Conservation (phyloP, 2,113 vertebrate species). For the Hiodon tergisus region DNA sequence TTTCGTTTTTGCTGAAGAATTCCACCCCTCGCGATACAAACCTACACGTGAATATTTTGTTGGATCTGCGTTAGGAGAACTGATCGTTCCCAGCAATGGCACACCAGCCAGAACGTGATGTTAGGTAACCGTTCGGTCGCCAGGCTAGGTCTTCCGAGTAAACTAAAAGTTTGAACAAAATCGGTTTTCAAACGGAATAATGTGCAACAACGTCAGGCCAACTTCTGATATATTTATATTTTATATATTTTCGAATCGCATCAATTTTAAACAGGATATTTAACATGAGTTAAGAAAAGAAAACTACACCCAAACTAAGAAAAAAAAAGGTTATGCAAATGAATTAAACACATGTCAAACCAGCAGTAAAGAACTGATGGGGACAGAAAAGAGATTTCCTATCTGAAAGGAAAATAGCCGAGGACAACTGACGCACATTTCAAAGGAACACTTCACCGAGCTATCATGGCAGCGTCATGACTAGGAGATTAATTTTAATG, state of each 20-base stretch:
- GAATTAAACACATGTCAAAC: constrained; percentile 64
- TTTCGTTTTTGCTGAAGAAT: not conserved
- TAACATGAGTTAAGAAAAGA: not conserved
- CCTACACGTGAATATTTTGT: no score
- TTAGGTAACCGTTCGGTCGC: constrained; percentile 36
- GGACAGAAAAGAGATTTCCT: constrained; percentile 63
- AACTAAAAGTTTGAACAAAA: constrained; percentile 58
- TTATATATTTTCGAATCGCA: constrained; percentile 37
- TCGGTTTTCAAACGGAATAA: constrained; percentile 66
- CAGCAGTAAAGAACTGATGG: constrained; percentile 71
- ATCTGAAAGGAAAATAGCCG: constrained; percentile 43
- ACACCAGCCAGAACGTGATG: constrained; percentile 33
- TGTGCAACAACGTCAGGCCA: constrained; percentile 61
- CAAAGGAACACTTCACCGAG: constrained; percentile 75
- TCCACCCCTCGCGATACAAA: no score
- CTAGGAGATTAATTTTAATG: constrained; percentile 93
- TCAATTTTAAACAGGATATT: constrained; percentile 54
- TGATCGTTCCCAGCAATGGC: constrained; percentile 5
- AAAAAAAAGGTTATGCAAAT: constrained; percentile 58
- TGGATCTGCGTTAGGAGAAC: no score
- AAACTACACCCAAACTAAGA: constrained; percentile 17
- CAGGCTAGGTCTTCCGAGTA: constrained; percentile 35
- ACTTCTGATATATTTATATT: constrained; percentile 57
- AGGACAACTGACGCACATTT: constrained; percentile 62
- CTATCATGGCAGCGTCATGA: constrained; percentile 73